Evolutionary conservation across 2,797 vertebrate species (phyloP).

Genomic region (Pseudochaenichthys georgianus): DNA sequence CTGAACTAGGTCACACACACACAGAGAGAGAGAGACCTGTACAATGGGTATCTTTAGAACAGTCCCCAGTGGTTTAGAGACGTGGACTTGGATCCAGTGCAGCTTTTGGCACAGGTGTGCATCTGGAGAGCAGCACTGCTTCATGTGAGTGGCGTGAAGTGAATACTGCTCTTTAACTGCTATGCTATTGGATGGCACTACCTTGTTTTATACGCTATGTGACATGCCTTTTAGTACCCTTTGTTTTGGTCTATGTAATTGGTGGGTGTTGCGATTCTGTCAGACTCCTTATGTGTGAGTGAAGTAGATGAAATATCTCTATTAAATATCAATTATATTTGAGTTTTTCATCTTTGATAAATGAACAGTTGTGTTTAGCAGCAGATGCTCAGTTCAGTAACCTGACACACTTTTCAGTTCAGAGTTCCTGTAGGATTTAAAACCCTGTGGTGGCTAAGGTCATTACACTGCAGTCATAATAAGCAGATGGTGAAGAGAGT

Average conservation of each 20-base stretch:
- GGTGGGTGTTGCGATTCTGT: background rate
- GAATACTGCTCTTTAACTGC: background rate
- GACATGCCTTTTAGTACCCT: background rate
- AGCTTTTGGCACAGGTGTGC: conserved; percentile 35
- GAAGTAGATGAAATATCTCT: background rate
- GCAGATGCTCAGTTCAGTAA: background rate
- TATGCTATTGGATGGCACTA: background rate
- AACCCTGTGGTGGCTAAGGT: background rate
- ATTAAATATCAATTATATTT: background rate
- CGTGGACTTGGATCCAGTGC: conserved; percentile 33
- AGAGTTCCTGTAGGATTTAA: background rate
- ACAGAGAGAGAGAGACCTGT: conserved; percentile 10
- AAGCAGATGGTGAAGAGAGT: background rate
- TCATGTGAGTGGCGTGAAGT: background rate
- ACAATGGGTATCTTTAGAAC: conserved; percentile 66
- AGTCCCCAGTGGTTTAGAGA: conserved; percentile 45
- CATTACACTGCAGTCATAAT: background rate
- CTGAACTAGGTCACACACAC: conserved; percentile 70
- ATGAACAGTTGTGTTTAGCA: background rate
- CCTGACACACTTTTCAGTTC: background rate
- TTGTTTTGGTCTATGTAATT: conserved; percentile 19
- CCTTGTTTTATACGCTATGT: background rate
- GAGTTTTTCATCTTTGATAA: background rate
- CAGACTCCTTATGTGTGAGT: background rate
- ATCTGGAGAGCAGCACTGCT: background rate